These are phyloP conservation scores for Eristalis intricaria DNA, from an alignment of 2,888 invertebrate genomes.

Conservation along the genomic window DNA sequence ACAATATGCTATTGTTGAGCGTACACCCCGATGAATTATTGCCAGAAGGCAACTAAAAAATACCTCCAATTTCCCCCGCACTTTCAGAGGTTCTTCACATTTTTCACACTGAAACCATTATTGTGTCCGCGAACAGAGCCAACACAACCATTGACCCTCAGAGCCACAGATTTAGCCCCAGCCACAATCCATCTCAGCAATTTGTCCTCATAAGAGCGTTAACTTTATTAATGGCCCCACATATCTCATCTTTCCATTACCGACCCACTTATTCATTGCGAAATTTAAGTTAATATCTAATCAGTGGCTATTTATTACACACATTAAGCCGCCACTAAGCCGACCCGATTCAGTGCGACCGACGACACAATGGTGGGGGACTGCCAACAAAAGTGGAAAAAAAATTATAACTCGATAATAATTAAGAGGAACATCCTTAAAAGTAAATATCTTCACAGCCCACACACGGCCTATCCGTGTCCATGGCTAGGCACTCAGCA, in stretches of 20 bases:
- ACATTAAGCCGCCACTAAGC: slow-evolving; percentile 38
- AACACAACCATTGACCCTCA: background rate
- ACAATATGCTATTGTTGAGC: background rate
- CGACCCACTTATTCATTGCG: slow-evolving; percentile 42
- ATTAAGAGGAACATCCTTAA: slow-evolving; percentile 59
- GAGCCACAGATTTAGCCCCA: background rate
- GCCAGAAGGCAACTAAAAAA: background rate
- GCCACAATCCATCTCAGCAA: slow-evolving; percentile 10
- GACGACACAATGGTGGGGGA: background rate
- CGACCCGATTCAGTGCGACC: background rate
- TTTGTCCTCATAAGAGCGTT: slow-evolving; percentile 36
- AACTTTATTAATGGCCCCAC: slow-evolving; percentile 29
- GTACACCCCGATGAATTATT: background rate
- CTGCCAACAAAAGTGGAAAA: background rate
- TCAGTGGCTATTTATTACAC: slow-evolving; percentile 43
- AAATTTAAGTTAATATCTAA: slow-evolving; percentile 50
- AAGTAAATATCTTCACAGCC: slow-evolving; percentile 22
- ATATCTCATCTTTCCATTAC: slow-evolving; percentile 33
- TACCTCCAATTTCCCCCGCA: background rate
- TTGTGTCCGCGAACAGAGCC: background rate
- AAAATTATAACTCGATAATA: slow-evolving; percentile 50
- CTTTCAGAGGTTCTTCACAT: background rate
- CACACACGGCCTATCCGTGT: background rate
- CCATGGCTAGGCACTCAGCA: background rate
- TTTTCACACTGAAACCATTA: background rate